Conservation (phyloP, 1,140 invertebrate species). For the Sitobion miscanthi region DNA sequence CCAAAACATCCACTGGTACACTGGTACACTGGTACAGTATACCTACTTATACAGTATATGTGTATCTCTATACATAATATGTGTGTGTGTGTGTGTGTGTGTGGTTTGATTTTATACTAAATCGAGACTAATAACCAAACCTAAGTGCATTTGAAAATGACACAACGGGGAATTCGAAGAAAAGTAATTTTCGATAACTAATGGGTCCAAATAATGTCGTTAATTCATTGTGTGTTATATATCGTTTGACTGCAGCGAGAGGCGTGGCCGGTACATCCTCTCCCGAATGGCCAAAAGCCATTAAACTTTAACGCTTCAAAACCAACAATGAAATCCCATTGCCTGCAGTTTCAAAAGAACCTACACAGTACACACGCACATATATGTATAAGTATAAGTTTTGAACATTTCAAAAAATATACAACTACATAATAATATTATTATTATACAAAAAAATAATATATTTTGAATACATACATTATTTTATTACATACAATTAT, state of each 20-base stretch:
- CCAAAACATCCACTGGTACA: no score
- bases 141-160: constrained; percentile 49
- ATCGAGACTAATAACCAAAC: constrained; percentile 36
- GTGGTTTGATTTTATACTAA: constrained; percentile 15
- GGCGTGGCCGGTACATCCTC: constrained; percentile 53
- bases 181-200: constrained; percentile 56
- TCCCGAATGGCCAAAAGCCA: constrained; percentile 56
- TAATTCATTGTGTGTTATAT: constrained; percentile 50
- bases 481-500: constrained; percentile 7
- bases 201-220: constrained; percentile 54
- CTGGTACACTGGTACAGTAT: no score
- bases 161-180: constrained; percentile 53
- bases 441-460: background rate
- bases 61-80: no score
- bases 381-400: background rate
- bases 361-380: background rate
- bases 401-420: background rate
- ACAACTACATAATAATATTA: background rate
- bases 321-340: constrained; percentile 35
- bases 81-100: background rate
- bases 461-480: background rate
- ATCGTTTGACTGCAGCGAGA: background rate
- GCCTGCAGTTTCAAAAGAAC: constrained; percentile 27
- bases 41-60: no score
- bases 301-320: constrained; percentile 57